Evolutionary conservation across 2,797 vertebrate species (phyloP).

Genomic region (Trachops cirrhosus): DNA sequence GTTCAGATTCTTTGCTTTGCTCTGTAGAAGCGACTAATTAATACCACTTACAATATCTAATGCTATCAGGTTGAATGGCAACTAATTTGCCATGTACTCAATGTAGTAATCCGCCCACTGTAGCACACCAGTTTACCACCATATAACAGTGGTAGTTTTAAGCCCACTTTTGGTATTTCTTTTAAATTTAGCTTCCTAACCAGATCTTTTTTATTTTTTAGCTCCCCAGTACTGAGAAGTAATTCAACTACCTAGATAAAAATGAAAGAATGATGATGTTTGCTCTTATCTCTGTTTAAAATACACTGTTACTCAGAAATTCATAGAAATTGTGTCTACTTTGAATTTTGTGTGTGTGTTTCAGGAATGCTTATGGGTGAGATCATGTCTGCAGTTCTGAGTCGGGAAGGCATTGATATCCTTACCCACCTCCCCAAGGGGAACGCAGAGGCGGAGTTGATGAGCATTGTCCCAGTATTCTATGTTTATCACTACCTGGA

Average conservation of each 20-base stretch:
- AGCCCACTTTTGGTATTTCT: not conserved
- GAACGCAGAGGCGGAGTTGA: conserved; percentile 87
- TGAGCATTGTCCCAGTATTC: conserved; percentile 83
- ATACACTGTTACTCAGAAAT: not conserved
- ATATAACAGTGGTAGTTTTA: not conserved
- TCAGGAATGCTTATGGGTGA: conserved; percentile 91
- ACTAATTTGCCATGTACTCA: not conserved
- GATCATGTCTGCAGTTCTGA: conserved; percentile 80
- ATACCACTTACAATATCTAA: not conserved
- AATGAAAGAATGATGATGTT: not conserved
- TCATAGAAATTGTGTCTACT: not conserved
- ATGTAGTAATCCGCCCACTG: not conserved
- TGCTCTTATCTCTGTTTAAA: not conserved
- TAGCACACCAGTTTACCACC: not conserved
- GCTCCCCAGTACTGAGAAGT: not conserved
- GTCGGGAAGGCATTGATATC: conserved; percentile 80
- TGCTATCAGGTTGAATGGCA: not conserved
- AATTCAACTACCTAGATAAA: not conserved
- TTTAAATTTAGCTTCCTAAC: not conserved
- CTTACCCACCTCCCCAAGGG: conserved; percentile 87
- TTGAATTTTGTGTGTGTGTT: not conserved
- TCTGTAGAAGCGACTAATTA: not conserved
- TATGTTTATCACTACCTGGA: conserved; percentile 91
- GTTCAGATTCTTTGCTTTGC: not conserved
- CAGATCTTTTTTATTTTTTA: not conserved